Conservation (phyloP, 2,888 invertebrate species). For the Leptogaster cylindrica region DNA sequence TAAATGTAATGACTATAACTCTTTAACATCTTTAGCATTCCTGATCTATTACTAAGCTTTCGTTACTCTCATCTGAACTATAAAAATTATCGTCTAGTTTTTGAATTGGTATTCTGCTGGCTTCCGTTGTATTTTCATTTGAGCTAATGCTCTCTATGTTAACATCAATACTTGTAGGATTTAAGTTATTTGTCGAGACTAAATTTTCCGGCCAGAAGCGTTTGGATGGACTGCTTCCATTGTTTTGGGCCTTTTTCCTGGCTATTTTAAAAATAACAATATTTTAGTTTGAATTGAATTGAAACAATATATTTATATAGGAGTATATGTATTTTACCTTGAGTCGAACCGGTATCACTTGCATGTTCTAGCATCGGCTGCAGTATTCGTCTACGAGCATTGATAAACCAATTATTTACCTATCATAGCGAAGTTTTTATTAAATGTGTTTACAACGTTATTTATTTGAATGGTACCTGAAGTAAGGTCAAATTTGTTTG, state of each 20-base stretch:
- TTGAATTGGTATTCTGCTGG: constrained; percentile 45
- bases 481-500: constrained; percentile 87
- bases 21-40: no score
- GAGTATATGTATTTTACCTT: constrained; percentile 41
- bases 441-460: background rate
- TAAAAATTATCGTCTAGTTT: constrained; percentile 48
- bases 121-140: constrained; percentile 49
- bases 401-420: constrained; percentile 94
- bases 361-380: constrained; percentile 85
- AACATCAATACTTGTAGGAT: constrained; percentile 48
- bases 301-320: no score
- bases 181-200: constrained; percentile 29
- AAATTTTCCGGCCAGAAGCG: constrained; percentile 42
- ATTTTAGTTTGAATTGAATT: background rate
- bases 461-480: constrained; percentile 62
- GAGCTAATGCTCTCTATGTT: constrained; percentile 50
- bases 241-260: constrained; percentile 44
- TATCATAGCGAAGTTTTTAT: constrained; percentile 15
- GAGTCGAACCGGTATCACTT: constrained; percentile 48
- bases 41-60: constrained; percentile 49
- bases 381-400: constrained; percentile 86
- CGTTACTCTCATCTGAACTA: constrained; percentile 50
- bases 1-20: no score
- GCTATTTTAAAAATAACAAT: constrained; percentile 13
- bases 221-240: constrained; percentile 43